Evolutionary conservation across 2,113 vertebrate genomes (phyloP).

Genomic region (human): DNA sequence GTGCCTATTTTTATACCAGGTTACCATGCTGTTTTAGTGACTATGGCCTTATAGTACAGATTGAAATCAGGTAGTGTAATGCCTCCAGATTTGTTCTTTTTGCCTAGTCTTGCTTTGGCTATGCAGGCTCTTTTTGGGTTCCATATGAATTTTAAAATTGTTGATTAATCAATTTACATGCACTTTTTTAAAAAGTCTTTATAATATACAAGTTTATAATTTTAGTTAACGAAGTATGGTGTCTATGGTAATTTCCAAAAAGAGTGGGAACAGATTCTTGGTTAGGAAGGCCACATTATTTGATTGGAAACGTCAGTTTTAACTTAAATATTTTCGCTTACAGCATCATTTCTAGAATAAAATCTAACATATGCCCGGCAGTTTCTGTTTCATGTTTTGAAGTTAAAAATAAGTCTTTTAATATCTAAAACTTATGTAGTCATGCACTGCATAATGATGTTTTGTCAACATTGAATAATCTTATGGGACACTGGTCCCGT

Average conservation of each 20-base stretch:
- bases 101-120: no score
- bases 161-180: not conserved
- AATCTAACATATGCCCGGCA: not conserved
- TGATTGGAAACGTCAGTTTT: not conserved
- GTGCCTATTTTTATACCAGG: no score
- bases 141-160: no score
- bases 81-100: no score
- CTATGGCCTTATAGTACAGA: no score
- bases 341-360: not conserved
- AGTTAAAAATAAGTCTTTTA: not conserved
- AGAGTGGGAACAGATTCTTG: not conserved
- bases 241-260: not conserved
- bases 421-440: not conserved
- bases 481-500: not conserved
- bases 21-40: no score
- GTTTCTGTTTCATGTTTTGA: not conserved
- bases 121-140: no score
- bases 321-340: not conserved
- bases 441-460: not conserved
- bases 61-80: no score
- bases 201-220: not conserved
- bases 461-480: not conserved
- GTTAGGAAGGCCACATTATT: not conserved
- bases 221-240: not conserved
- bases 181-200: not conserved